These are phyloP conservation scores for Huso huso DNA, from an alignment of 2,797 vertebrate genomes.

Conservation along the genomic window DNA sequence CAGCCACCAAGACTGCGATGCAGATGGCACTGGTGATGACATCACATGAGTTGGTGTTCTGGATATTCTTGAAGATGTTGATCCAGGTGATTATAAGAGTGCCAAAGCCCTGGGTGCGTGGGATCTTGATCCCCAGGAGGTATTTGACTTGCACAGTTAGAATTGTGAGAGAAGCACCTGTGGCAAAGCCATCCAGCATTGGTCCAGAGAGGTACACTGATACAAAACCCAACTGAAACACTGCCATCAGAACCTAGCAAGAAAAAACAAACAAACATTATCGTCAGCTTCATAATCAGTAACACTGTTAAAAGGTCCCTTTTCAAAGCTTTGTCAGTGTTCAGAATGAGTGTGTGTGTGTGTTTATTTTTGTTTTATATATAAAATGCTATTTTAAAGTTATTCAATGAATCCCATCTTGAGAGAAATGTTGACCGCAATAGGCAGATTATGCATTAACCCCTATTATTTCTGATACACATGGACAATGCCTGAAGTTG, in stretches of 20 bases:
- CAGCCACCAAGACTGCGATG: constrained; percentile 68
- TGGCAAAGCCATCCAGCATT: constrained; percentile 89
- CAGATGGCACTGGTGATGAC: constrained; percentile 83
- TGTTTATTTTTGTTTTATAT: too few relatives aligned
- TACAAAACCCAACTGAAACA: constrained; percentile 80
- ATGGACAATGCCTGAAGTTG: too few relatives aligned
- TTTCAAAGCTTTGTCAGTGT: too few relatives aligned
- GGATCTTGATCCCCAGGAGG: constrained; percentile 81
- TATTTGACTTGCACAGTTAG: constrained; percentile 92
- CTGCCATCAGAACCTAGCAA: constrained; percentile 78
- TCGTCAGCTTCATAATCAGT: not conserved
- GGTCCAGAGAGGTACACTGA: constrained; percentile 85
- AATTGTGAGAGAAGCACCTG: constrained; percentile 90
- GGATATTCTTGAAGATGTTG: constrained; percentile 75
- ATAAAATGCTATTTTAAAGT: too few relatives aligned
- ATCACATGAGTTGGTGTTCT: constrained; percentile 82
- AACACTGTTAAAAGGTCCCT: not conserved
- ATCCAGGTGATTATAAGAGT: constrained; percentile 83
- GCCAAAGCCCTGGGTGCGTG: constrained; percentile 80
- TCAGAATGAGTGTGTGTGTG: too few relatives aligned
- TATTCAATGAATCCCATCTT: too few relatives aligned
- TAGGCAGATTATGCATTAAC: too few relatives aligned
- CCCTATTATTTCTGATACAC: too few relatives aligned
- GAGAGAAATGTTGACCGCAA: too few relatives aligned
- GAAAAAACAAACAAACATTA: constrained; percentile 5